Evolutionary conservation across 2,888 invertebrate genomes (phyloP).

Genomic region (Euclidia mi): DNA sequence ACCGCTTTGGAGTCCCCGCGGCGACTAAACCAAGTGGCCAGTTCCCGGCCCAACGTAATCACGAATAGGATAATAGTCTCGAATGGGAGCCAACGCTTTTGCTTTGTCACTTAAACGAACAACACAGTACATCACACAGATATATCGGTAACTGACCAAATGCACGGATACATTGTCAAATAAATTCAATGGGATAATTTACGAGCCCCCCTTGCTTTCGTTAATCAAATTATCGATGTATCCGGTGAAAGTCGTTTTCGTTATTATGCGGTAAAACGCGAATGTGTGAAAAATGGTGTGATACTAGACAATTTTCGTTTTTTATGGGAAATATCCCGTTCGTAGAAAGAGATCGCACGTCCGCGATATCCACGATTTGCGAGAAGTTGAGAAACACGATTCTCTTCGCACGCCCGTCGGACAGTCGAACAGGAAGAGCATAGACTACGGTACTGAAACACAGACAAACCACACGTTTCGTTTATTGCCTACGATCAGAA

Average conservation of each 20-base stretch:
- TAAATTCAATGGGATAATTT: conserved; percentile 75
- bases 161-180: conserved; percentile 79
- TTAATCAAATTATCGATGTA: conserved; percentile 85
- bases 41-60: conserved; percentile 86
- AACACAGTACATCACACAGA: conserved; percentile 82
- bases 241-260: conserved; percentile 82
- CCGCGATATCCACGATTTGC: conserved; percentile 76
- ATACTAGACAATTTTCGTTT: conserved; percentile 58
- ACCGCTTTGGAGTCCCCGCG: conserved; percentile 88
- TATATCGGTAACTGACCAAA: conserved; percentile 77
- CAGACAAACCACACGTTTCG: conserved; percentile 9
- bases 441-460: conserved; percentile 62
- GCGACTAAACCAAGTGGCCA: conserved; percentile 85
- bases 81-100: conserved; percentile 82
- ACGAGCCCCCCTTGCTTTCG: conserved; percentile 70
- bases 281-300: conserved; percentile 61
- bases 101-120: conserved; percentile 87
- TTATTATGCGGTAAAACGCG: conserved; percentile 59
- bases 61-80: conserved; percentile 87
- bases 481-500: conserved; percentile 9
- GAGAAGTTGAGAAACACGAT: conserved; percentile 70
- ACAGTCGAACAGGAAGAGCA: conserved; percentile 71
- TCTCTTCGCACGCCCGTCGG: conserved; percentile 57
- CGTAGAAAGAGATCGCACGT: conserved; percentile 73
- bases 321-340: conserved; percentile 60